Evolutionary conservation across 2,888 invertebrate species (phyloP), one percentile per base, ranked within the genome.

Genomic region (Petrolisthes cinctipes): DNA sequence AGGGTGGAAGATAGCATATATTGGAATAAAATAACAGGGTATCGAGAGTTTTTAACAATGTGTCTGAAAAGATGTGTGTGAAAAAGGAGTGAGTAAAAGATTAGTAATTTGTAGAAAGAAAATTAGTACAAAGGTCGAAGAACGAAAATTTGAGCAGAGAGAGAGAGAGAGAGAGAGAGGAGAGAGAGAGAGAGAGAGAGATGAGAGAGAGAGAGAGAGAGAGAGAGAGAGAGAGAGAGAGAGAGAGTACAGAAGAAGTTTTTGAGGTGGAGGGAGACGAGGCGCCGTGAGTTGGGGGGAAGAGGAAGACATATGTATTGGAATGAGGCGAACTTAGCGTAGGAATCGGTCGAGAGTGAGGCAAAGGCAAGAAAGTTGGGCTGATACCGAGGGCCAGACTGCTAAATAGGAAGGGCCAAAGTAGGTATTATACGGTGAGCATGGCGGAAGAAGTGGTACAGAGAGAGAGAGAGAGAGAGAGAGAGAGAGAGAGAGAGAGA

Each of bases 241-340:
- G 6, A 20, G 71, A n/a, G 71, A n/a, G 20, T 6, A n/a, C 6
- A n/a, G 71, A 2, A 71, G 71, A n/a, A 37, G 37, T 6, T n/a
- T 71, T 6, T 71, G 20, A n/a, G 20, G 71, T 6, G 20, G 20
- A 6, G 20, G 71, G 20, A 20, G 20, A n/a, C 0, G n/a, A 71
- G n/a, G 20, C 17, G 1, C 6, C 20, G 71, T n/a, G 71, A n/a
- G 71, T 11, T 11, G 14, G 71, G 6, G 71, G 20, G n/a, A n/a
- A n/a, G 20, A 20, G 20, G 71, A 71, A 71, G 71, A n/a, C 71
- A 71, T 71, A 11, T n/a, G 71, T 71, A 71, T 71, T n/a, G 71
- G 20, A 71, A 71, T n/a, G 71, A 71, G 71, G 71, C n/a, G 14
- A 71, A n/a, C n/a, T 71, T 71, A n/a, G 71, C 71, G 71, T 71